Percentiles rank a stretch among this genome's conserved stretches.
Evolutionary conservation across 2,888 invertebrate species (phyloP).

Genomic region (Gerris lacustris): DNA sequence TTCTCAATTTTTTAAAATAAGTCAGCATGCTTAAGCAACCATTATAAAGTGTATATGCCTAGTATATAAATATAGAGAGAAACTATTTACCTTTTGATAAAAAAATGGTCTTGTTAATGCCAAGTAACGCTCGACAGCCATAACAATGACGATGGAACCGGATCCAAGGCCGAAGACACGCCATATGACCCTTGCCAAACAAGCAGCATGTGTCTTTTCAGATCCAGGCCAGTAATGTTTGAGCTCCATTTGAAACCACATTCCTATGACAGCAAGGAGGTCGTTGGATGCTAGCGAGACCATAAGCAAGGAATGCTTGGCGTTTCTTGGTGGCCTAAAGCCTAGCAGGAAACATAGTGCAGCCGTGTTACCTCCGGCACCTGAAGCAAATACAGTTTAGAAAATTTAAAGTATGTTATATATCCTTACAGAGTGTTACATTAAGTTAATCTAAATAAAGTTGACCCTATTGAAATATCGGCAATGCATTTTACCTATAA

Average conservation of each 20-base stretch:
- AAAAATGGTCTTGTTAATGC: constrained; percentile 75
- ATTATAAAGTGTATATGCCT: too few relatives aligned
- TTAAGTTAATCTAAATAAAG: too few relatives aligned
- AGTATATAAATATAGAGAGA: too few relatives aligned
- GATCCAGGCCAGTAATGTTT: constrained; percentile 38
- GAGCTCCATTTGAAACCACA: constrained; percentile 56
- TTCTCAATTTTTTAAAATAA: too few relatives aligned
- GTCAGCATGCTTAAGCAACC: too few relatives aligned
- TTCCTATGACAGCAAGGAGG: constrained; percentile 64
- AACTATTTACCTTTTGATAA: constrained; percentile 61
- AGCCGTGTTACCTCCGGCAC: constrained; percentile 61
- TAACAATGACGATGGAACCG: constrained; percentile 75
- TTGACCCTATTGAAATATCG: too few relatives aligned
- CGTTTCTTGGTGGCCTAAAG: constrained; percentile 57
- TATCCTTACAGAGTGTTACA: too few relatives aligned
- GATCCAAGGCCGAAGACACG: constrained; percentile 75
- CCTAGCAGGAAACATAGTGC: constrained; percentile 60
- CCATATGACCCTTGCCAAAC: constrained; percentile 57
- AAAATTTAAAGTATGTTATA: constrained; percentile 40
- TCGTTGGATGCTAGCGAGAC: constrained; percentile 69
- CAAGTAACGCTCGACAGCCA: constrained; percentile 77
- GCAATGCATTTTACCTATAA: constrained; percentile 17
- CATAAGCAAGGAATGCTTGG: constrained; percentile 66
- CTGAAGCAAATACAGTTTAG: constrained; percentile 36
- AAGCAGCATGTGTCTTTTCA: constrained; percentile 40